Percentiles rank a stretch among this genome's conserved stretches.
These are phyloP conservation scores for Anolis sagrei DNA, from an alignment of 2,113 vertebrate genomes.

Conservation along the genomic window DNA sequence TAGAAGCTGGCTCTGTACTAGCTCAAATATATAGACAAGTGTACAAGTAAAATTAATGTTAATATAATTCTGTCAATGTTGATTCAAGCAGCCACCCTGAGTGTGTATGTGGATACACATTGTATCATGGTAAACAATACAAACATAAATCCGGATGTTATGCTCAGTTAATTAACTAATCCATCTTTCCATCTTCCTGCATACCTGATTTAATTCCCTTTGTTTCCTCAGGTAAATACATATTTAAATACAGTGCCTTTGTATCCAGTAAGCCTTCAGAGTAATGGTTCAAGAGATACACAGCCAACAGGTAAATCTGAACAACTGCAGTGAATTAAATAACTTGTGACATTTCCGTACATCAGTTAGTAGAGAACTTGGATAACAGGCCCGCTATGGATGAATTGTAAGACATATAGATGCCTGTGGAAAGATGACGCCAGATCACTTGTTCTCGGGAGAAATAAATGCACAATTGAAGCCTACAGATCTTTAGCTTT, in stretches of 20 bases:
- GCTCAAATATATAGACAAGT: neutral
- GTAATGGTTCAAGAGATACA: constrained; percentile 19
- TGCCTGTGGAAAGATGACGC: too few species aligned
- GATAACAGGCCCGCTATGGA: neutral
- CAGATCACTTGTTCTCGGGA: neutral
- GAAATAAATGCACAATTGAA: neutral
- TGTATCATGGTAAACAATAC: neutral
- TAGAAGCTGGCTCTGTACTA: neutral
- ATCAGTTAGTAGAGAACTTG: neutral
- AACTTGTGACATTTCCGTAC: neutral
- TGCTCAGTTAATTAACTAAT: neutral
- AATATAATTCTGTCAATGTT: neutral
- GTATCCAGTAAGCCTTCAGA: constrained; percentile 64
- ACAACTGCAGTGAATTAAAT: constrained; percentile 4
- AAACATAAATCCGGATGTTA: neutral
- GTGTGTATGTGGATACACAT: neutral
- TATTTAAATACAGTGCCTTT: constrained; percentile 67
- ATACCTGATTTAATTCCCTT: constrained; percentile 35
- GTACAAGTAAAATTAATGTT: neutral
- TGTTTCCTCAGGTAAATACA: constrained; percentile 57
- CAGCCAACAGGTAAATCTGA: constrained; percentile 62
- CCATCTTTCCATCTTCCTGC: neutral
- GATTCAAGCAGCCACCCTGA: neutral
- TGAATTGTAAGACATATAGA: neutral
- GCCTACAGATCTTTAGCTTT: neutral